A percentile compares a stretch with the other conserved stretches of the same genome.
phyloP scores from a whole-genome alignment of 2,888 invertebrate genomes.

The Cosmia trapezina region DNA sequence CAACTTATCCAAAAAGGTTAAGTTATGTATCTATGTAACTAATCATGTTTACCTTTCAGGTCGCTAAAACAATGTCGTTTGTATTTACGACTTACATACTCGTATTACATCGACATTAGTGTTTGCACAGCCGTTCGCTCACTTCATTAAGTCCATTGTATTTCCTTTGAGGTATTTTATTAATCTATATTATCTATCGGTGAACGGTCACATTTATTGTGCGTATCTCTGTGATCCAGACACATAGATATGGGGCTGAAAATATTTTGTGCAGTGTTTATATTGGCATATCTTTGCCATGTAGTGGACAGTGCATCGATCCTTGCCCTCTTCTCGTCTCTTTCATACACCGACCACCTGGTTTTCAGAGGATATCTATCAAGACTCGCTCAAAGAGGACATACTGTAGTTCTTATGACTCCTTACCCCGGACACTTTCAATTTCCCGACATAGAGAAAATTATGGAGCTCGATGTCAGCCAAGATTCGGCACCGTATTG shows the following conservation, averaged over 20 bases:
- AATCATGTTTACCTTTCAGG: conserved; percentile 37
- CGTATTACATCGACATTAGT: conserved; percentile 63
- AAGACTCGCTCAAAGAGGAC: conserved; percentile 78
- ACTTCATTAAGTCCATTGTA: conserved; percentile 48
- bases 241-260: conserved; percentile 68
- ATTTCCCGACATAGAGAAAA: conserved; percentile 78
- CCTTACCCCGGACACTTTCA: conserved; percentile 84
- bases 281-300: conserved; percentile 66
- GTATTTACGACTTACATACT: conserved; percentile 33
- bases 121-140: conserved; percentile 74
- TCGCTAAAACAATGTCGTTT: conserved; percentile 40
- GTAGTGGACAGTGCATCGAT: conserved; percentile 76
- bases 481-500: conserved; percentile 80
- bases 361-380: conserved; percentile 84
- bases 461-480: conserved; percentile 83
- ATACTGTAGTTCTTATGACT: conserved; percentile 84
- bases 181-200: conserved; percentile 42
- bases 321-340: conserved; percentile 83
- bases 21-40: conserved; percentile 1
- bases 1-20: conserved; percentile 5
- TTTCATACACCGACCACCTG: conserved; percentile 84
- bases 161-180: conserved; percentile 63
- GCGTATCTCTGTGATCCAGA: conserved; percentile 39
- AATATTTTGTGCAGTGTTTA: conserved; percentile 66
- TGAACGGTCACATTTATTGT: conserved; percentile 59